Evolutionary conservation across 35 echinoderm and acorn worm genomes (phyloP), one percentile per base, ranked within the genome.

Genomic region (Patiria miniata): DNA sequence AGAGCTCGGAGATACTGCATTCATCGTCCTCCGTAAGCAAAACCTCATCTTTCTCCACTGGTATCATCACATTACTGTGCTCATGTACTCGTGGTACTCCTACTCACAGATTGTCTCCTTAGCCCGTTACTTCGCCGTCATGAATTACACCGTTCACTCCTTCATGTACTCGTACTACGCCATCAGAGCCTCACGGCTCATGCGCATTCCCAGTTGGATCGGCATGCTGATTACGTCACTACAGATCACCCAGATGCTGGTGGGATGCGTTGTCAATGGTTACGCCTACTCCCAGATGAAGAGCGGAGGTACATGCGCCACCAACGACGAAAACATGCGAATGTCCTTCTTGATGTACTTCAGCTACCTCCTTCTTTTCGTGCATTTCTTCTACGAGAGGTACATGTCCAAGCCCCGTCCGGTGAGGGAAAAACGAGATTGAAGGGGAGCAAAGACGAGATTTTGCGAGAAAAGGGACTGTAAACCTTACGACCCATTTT

Each of bases 111-210:
- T 83, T n/a, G 87, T 87, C 40, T 80, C 95, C 23, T 86, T 83
- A 5, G 94, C 85, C 32, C 80, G 94, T 22, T 96, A 92, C n/a
- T 96, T 96, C 53, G 79, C 89, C 17, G 85, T 89, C 21, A 92
- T 96, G 89, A 96, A 96, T 60, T 88, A 79, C 50, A 92, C 89
- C 36, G 94, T 96, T 40, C 94, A 96, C 40, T 90, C 94, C 32
- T 76, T 92, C 50, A 96, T 96, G 94, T 96, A 96, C 77, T 85
- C 81, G 1, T 96, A 96, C 77, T 96, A 96, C 78, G 90, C 94
- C 10, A 51, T 96, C 21, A 83, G 79, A 55, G 94, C 94, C 8
- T 89, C 94, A 19, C 58, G 83, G 39, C 59, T 96, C 22, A 39
- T 92, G 18, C 81, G 82, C 22, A 76, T 96, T 32, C 94, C 94